Percentiles rank a stretch among this genome's conserved stretches.
phyloP scores from a whole-genome alignment of 2,113 vertebrate genomes.

The Todiramphus saurophagus region DNA sequence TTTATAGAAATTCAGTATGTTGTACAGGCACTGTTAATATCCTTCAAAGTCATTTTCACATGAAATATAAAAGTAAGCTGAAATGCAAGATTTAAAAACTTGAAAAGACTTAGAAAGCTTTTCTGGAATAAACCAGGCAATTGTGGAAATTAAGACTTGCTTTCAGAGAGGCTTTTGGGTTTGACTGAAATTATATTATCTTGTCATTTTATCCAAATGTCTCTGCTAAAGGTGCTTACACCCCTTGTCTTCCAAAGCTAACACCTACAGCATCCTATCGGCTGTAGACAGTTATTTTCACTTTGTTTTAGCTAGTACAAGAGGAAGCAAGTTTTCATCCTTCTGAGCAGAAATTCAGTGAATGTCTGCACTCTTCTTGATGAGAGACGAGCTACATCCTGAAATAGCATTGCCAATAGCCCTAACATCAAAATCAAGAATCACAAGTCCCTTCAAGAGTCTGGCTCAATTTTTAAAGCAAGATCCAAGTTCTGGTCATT shows the following conservation, averaged over 20 bases:
- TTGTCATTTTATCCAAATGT: neutral
- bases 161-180: neutral
- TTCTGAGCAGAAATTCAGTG: neutral
- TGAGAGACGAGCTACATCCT: neutral
- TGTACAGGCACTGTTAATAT: neutral
- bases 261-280: neutral
- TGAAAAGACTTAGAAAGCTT: neutral
- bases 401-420: neutral
- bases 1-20: conserved; percentile 16
- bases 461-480: neutral
- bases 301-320: neutral
- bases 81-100: conserved; percentile 5
- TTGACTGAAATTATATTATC: neutral
- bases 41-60: conserved; percentile 23
- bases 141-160: neutral
- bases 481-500: neutral
- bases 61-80: neutral
- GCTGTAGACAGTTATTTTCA: neutral
- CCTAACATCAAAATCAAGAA: neutral
- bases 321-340: neutral
- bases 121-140: neutral
- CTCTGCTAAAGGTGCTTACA: neutral
- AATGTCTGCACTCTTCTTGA: neutral
- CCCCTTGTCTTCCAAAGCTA: neutral
- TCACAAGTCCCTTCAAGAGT: neutral